Base-by-base conservation (phyloP, 1,140 invertebrate species). In the fruit fly (Drosophila melanogaster) region DNA sequence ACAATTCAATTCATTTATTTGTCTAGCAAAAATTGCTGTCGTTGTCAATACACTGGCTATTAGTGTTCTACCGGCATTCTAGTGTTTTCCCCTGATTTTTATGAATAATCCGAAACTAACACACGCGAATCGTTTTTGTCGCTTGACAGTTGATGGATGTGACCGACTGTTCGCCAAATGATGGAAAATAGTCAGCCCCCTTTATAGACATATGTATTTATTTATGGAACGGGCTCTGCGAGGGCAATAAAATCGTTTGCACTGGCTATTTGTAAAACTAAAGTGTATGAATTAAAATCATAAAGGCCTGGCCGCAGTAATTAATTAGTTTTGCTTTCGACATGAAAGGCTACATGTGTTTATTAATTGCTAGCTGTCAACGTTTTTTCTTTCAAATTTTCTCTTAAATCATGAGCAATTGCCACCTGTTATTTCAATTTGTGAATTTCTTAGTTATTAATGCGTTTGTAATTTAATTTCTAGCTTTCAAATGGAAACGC, bases 1-100 rank as follows among this genome's bases (percentile, higher is more conserved):
- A 83, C 79, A 76, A 84, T 84, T 84, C 76, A 84, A 84, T 84
- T 84, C 64, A 84, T 84, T 84, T 84, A 79, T 84, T 84, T 84
- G 61, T 47, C 62, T 70, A 69, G 64, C 66, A 70, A 47, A 70
- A 47, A 67, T 67, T 65, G 60, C 60, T 53, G 60, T 53, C 60
- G 59, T 64, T 83, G 79, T 74, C 40, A 59, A 61, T 79, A 53
- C 65, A 51, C 59, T 51, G 66, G 15, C 53, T 51, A 55, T 57
- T 57, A 61, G 61, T 73, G 67, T 15, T 51, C 53, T 49, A 14
- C 59, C 53, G 37, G 17, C 47, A 47, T 47, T 75, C 22, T 58
- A 24, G 8, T 22, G 51, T 35, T 59, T 19, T 76, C 65, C 11
- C 35, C 17, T n/a, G 33, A 35, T 30, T 69, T 80, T 69, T 81